A percentile compares a stretch with the other conserved stretches of the same genome.
phyloP scores from a whole-genome alignment of 37 sponge, comb jelly and placozoan genomes.

The Mnemiopsis leidyi region DNA sequence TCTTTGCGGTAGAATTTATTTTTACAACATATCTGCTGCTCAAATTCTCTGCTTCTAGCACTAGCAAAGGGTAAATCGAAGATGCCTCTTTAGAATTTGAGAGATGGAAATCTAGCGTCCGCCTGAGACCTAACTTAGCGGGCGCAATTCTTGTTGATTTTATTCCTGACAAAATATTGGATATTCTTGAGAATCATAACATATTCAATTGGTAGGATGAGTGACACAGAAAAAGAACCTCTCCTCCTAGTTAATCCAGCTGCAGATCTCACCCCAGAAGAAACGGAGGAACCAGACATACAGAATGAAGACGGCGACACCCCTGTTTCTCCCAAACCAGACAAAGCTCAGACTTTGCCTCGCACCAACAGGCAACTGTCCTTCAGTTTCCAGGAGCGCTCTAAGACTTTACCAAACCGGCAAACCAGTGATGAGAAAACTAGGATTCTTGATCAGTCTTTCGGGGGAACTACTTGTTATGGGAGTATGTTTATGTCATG shows the following conservation, averaged over 20 bases:
- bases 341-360: background rate
- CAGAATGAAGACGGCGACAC: background rate
- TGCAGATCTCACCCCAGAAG: background rate
- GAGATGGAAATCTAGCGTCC: no score
- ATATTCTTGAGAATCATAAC: no score
- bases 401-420: background rate
- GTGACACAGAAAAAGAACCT: background rate
- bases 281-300: background rate
- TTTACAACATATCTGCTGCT: no score
- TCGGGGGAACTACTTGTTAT: background rate
- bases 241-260: background rate
- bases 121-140: no score
- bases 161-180: no score
- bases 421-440: background rate
- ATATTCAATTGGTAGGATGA: no score
- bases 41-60: no score
- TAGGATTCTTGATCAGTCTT: background rate
- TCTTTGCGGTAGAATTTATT: no score
- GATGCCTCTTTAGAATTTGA: no score
- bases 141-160: no score
- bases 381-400: background rate
- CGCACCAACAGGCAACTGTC: background rate
- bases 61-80: no score
- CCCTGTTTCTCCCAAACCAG: no score
- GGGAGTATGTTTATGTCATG: background rate